phyloP scores from a whole-genome alignment of 1,140 invertebrate genomes.

The Anoplolepis gracilipes region DNA sequence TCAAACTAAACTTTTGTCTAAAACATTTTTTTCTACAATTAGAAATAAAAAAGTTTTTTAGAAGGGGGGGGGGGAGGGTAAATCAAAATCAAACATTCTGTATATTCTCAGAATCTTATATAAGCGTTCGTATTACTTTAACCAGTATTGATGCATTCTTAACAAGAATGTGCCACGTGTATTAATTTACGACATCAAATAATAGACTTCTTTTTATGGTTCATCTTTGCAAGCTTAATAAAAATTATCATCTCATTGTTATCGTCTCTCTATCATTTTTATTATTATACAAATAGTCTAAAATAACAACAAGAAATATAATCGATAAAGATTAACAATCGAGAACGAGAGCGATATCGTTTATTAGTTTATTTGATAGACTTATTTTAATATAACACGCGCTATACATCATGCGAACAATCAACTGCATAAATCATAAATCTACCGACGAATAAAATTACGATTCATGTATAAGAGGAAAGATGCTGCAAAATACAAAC shows the following conservation, averaged over 20 bases:
- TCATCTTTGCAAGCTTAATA: neutral
- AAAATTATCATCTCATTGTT: neutral
- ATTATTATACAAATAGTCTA: neutral
- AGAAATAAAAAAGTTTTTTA: no score
- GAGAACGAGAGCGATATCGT: neutral
- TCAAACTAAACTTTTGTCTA: no score
- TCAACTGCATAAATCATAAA: slow-evolving; percentile 45
- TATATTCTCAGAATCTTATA: no score
- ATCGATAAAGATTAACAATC: neutral
- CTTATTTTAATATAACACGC: neutral
- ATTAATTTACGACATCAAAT: slow-evolving; percentile 15
- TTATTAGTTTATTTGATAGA: neutral
- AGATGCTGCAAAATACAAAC: slow-evolving; percentile 23
- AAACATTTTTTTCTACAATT: no score
- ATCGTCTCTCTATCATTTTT: neutral
- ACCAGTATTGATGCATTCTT: neutral
- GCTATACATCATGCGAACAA: slow-evolving; percentile 33
- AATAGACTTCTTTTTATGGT: neutral
- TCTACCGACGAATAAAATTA: slow-evolving; percentile 12
- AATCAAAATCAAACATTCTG: no score
- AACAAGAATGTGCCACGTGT: neutral
- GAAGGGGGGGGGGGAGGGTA: no score
- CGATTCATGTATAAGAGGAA: slow-evolving; percentile 1
- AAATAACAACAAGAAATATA: neutral
- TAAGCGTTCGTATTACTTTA: no score